Conservation (phyloP, 2,797 vertebrate species). For the Pseudochirops cupreus region DNA sequence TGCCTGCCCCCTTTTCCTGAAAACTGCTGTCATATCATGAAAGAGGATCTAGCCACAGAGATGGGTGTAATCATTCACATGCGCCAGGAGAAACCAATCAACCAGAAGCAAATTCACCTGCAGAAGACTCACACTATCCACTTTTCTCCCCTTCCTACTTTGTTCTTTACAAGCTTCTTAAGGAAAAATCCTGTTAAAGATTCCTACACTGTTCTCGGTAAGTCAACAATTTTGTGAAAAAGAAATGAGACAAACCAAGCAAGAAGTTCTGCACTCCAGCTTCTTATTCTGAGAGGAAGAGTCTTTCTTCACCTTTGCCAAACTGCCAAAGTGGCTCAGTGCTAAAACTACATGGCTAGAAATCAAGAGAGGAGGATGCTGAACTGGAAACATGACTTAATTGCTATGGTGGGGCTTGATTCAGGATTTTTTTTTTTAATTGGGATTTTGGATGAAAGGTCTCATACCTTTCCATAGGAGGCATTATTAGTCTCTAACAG, state of each 20-base stretch:
- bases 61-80: neutral
- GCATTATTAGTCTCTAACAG: neutral
- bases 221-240: neutral
- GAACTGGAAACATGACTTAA: neutral
- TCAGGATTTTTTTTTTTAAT: neutral
- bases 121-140: fast-evolving
- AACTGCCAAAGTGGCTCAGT: neutral
- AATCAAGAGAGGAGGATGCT: neutral
- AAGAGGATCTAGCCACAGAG: conserved; percentile 31
- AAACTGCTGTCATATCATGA: conserved; percentile 41
- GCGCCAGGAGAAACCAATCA: neutral
- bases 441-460: neutral
- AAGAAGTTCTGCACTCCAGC: neutral
- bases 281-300: neutral
- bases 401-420: neutral
- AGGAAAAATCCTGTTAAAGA: neutral
- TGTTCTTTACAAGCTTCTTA: neutral
- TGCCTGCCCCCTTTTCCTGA: conserved; percentile 56
- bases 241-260: neutral
- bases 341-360: neutral
- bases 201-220: neutral
- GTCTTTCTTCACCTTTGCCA: neutral
- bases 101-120: neutral
- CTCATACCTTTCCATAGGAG: neutral
- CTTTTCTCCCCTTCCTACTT: neutral